Conservation (phyloP, 2,888 invertebrate genomes). For the Caenorhabditis zanzibari region DNA sequence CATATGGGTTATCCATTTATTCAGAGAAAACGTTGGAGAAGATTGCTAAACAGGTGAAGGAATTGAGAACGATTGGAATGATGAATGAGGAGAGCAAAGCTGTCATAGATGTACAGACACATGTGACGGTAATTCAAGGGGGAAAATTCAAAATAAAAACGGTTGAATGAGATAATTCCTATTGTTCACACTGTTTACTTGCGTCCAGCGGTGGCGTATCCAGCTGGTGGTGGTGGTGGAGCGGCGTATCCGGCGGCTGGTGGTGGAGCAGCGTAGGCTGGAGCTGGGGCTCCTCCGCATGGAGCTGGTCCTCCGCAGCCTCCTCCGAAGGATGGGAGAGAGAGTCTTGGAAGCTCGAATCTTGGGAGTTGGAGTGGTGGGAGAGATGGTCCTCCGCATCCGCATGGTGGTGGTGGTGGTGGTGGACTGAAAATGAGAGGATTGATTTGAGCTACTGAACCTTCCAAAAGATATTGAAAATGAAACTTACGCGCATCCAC, state of each 20-base stretch:
- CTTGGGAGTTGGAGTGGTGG: conserved; percentile 69
- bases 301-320: conserved; percentile 70
- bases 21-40: conserved; percentile 9
- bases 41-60: conserved; percentile 38
- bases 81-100: conserved; percentile 21
- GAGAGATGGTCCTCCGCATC: conserved; percentile 71
- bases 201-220: conserved; percentile 66
- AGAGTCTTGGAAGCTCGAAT: conserved; percentile 59
- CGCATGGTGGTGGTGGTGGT: conserved; percentile 70
- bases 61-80: conserved; percentile 55
- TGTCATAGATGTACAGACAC: conserved; percentile 60
- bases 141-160: conserved; percentile 26
- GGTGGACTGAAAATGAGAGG: conserved; percentile 52
- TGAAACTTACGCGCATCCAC: conserved; percentile 73
- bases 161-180: conserved; percentile 13
- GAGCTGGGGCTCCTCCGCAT: conserved; percentile 59
- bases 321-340: conserved; percentile 70
- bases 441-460: not conserved
- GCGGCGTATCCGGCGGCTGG: conserved; percentile 62
- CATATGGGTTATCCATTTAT: not conserved
- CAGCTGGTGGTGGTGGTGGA: conserved; percentile 67
- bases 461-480: not conserved
- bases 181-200: conserved; percentile 49
- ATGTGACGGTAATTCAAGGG: conserved; percentile 15
- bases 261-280: conserved; percentile 63